Evolutionary conservation across 2,888 invertebrate species (phyloP).

Genomic region (Erebia palarica): DNA sequence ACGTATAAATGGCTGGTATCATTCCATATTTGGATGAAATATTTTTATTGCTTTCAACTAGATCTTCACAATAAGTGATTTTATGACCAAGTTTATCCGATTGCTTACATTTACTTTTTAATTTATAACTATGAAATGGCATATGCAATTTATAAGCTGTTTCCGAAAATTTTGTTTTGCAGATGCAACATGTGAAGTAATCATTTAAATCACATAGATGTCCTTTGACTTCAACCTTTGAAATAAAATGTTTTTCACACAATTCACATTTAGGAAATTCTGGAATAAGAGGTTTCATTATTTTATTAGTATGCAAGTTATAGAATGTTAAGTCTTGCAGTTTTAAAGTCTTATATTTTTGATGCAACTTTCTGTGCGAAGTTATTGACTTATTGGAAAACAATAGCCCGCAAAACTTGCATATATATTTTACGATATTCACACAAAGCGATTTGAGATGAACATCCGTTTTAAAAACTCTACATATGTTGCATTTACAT

Average conservation of each 20-base stretch:
- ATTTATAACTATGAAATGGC: constrained; percentile 59
- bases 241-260: constrained; percentile 59
- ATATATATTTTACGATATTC: constrained; percentile 49
- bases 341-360: constrained; percentile 46
- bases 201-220: constrained; percentile 55
- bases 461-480: constrained; percentile 41
- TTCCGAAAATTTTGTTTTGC: constrained; percentile 56
- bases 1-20: constrained; percentile 49
- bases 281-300: constrained; percentile 59
- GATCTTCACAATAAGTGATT: neutral
- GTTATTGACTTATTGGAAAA: constrained; percentile 49
- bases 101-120: constrained; percentile 28
- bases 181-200: constrained; percentile 55
- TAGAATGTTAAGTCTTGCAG: constrained; percentile 61
- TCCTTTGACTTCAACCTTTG: constrained; percentile 45
- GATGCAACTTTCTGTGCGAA: constrained; percentile 54
- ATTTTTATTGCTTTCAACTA: neutral
- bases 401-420: constrained; percentile 60
- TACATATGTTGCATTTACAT: constrained; percentile 58
- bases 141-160: constrained; percentile 60
- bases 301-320: constrained; percentile 51
- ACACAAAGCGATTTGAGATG: constrained; percentile 52
- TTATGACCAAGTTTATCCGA: neutral
- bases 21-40: neutral
- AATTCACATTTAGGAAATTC: constrained; percentile 57